phyloP scores from a whole-genome alignment of 2,888 invertebrate species.

The Watsonalla binaria region DNA sequence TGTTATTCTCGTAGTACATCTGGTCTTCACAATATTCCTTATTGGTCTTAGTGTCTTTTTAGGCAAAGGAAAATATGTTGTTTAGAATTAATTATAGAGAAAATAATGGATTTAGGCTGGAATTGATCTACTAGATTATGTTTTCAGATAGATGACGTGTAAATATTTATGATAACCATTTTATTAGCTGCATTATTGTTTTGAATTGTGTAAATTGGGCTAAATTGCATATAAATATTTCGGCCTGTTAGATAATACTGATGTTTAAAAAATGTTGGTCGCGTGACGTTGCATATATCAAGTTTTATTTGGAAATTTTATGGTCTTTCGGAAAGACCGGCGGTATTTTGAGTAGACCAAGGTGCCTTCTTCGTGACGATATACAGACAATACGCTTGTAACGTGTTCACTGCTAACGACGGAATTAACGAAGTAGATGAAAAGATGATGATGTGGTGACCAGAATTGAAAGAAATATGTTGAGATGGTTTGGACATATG shows the following conservation, averaged over 20 bases:
- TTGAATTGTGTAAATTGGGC: not conserved
- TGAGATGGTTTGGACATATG: too few relatives aligned
- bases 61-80: too few relatives aligned
- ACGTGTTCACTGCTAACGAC: too few relatives aligned
- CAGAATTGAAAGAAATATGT: too few relatives aligned
- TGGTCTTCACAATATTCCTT: too few relatives aligned
- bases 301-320: slow-evolving; percentile 3
- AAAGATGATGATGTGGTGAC: too few relatives aligned
- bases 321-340: slow-evolving; percentile 7
- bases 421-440: too few relatives aligned
- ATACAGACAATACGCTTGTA: not conserved
- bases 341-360: not conserved
- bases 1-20: too few relatives aligned
- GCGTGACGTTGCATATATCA: slow-evolving; percentile 4
- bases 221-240: not conserved
- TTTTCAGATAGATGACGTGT: not conserved
- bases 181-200: not conserved
- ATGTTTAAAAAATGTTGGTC: not conserved
- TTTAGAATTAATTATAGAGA: too few relatives aligned
- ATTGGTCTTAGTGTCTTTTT: too few relatives aligned
- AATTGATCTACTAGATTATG: too few relatives aligned
- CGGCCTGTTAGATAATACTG: not conserved
- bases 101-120: too few relatives aligned
- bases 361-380: not conserved
- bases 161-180: not conserved